phyloP scores from a whole-genome alignment of 2,888 invertebrate genomes.

The Lamproptera curius region DNA sequence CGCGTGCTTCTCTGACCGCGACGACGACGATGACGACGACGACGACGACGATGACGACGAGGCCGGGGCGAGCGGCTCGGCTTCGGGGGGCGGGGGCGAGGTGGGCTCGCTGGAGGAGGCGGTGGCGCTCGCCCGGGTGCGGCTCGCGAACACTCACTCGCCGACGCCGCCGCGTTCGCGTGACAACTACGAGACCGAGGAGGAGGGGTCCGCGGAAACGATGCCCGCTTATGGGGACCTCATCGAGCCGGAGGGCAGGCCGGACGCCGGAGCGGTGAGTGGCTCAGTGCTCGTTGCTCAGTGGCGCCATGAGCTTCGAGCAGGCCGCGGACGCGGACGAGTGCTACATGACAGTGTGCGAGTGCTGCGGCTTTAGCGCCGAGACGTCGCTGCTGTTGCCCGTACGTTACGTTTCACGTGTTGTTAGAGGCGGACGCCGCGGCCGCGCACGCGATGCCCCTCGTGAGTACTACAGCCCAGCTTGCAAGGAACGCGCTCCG shows the following conservation, averaged over 20 bases:
- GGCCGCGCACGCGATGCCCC: conserved; percentile 57
- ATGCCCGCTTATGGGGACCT: conserved; percentile 77
- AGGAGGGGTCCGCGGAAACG: conserved; percentile 65
- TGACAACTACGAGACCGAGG: conserved; percentile 61
- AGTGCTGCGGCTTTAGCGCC: conserved; percentile 75
- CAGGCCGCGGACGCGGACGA: conserved; percentile 68
- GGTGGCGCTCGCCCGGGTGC: conserved; percentile 69
- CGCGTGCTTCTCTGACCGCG: conserved; percentile 72
- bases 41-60: conserved; percentile 60
- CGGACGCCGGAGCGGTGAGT: conserved; percentile 57
- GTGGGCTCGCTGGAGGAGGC: conserved; percentile 76
- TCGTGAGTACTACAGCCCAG: conserved; percentile 63
- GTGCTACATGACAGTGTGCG: conserved; percentile 72
- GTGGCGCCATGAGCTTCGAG: conserved; percentile 73
- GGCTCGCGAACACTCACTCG: conserved; percentile 56
- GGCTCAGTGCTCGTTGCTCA: conserved; percentile 54
- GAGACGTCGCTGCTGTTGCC: conserved; percentile 69
- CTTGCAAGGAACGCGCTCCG: conserved; percentile 44
- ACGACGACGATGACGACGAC: conserved; percentile 71
- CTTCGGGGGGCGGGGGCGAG: conserved; percentile 54
- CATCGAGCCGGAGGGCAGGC: conserved; percentile 63
- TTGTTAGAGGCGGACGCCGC: conserved; percentile 56
- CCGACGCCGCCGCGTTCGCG: conserved; percentile 57
- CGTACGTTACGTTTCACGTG: conserved; percentile 71
- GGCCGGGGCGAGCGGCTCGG: conserved; percentile 46